Evolutionary conservation across 1,140 invertebrate species (phyloP).

Genomic region (Drosophila mayri): DNA sequence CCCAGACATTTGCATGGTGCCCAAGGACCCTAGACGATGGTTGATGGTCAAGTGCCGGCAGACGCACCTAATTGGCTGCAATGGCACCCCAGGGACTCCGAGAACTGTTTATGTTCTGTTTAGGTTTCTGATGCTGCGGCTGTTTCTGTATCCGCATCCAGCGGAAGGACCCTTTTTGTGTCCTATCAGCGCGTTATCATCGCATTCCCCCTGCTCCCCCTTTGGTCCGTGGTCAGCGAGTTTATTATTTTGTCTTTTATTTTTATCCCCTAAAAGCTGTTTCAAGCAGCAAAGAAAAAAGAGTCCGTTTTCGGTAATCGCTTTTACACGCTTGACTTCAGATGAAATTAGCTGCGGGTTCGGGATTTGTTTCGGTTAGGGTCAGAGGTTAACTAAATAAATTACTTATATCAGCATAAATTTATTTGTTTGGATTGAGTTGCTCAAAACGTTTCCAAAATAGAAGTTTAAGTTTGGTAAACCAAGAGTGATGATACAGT

Average conservation of each 20-base stretch:
- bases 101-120: slow-evolving; percentile 29
- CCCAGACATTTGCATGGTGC: slow-evolving; percentile 72
- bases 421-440: slow-evolving; percentile 11
- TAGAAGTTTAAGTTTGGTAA: too few relatives aligned
- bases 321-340: slow-evolving; percentile 78
- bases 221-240: slow-evolving; percentile 74
- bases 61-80: slow-evolving; percentile 84
- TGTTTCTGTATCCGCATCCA: slow-evolving; percentile 16
- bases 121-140: slow-evolving; percentile 18
- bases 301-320: slow-evolving; percentile 65
- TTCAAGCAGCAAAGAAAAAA: slow-evolving; percentile 34
- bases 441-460: not conserved
- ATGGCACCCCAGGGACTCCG: slow-evolving; percentile 75
- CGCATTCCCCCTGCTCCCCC: slow-evolving; percentile 65
- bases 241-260: slow-evolving; percentile 80
- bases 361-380: slow-evolving; percentile 37
- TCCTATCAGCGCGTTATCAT: slow-evolving; percentile 84
- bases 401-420: slow-evolving; percentile 46
- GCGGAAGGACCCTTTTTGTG: slow-evolving; percentile 48
- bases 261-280: slow-evolving; percentile 66
- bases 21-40: slow-evolving; percentile 1
- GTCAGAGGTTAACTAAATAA: slow-evolving; percentile 40
- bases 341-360: slow-evolving; percentile 71
- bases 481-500: too few relatives aligned
- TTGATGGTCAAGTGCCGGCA: slow-evolving; percentile 9